A percentile compares a stretch with the other conserved stretches of the same genome.
These are phyloP conservation scores for Gadus macrocephalus DNA, from an alignment of 2,113 vertebrate genomes.

Conservation along the genomic window DNA sequence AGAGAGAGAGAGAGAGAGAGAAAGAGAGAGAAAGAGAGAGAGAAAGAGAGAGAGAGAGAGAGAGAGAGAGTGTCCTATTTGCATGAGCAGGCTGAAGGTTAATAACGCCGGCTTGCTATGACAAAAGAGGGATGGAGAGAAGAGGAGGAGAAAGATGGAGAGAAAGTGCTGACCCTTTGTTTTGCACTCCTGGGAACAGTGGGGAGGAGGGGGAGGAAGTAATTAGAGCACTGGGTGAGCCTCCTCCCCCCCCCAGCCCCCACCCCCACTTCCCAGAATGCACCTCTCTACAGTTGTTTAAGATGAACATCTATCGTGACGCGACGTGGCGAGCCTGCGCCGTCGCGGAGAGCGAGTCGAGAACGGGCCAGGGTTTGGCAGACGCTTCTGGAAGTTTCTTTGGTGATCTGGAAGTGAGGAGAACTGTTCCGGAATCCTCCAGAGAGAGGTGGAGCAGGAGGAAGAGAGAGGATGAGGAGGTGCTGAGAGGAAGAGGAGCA, in stretches of 20 bases:
- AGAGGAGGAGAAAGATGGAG: constrained; percentile 41
- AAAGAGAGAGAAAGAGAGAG: background rate
- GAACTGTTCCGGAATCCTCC: too few species aligned
- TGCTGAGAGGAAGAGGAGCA: too few species aligned
- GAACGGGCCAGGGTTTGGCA: too few species aligned
- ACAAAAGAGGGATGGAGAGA: constrained; percentile 52
- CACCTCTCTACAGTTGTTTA: constrained; percentile 17
- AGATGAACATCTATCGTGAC: background rate
- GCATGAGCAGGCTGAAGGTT: constrained; percentile 72
- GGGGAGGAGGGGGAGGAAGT: constrained; percentile 50
- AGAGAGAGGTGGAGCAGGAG: too few species aligned
- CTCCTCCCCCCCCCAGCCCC: constrained; percentile 25
- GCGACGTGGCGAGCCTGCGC: too few species aligned
- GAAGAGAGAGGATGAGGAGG: too few species aligned
- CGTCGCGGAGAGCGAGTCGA: too few species aligned
- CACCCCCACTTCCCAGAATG: constrained; percentile 47
- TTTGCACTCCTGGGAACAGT: constrained; percentile 51
- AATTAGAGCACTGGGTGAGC: constrained; percentile 60
- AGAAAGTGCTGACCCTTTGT: constrained; percentile 65
- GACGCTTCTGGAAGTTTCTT: too few species aligned
- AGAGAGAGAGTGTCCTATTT: constrained; percentile 46
- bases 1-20: background rate
- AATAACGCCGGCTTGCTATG: constrained; percentile 67
- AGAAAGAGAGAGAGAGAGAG: background rate
- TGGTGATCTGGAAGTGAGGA: too few species aligned